Evolutionary conservation across 1,140 invertebrate genomes (phyloP).

Genomic region (Pteromalus puparum): DNA sequence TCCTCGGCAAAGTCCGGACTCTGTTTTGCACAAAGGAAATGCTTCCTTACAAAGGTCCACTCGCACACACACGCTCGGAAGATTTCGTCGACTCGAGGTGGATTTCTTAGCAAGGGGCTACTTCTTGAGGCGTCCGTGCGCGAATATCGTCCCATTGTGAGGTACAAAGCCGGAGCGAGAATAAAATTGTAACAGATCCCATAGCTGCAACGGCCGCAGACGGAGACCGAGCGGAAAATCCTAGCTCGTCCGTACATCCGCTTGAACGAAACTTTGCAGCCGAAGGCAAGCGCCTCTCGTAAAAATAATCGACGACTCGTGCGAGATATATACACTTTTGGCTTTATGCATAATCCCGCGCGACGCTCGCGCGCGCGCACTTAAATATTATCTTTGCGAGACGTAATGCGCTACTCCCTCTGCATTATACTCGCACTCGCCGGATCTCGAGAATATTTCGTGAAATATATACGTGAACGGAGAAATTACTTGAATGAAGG

Average conservation of each 20-base stretch:
- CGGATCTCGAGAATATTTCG: background rate
- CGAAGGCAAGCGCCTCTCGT: background rate
- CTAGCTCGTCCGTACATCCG: background rate
- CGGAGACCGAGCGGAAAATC: slow-evolving; percentile 16
- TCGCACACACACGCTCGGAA: background rate
- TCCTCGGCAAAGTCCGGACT: background rate
- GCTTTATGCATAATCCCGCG: background rate
- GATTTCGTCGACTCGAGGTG: background rate
- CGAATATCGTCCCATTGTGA: slow-evolving; percentile 24
- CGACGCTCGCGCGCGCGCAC: background rate
- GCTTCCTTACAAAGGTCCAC: background rate
- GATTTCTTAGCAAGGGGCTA: background rate
- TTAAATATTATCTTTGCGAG: slow-evolving; percentile 20
- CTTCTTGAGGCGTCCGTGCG: slow-evolving; percentile 3
- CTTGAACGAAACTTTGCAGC: background rate
- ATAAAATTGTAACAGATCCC: slow-evolving; percentile 22
- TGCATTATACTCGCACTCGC: background rate
- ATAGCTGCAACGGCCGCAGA: background rate
- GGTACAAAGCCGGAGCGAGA: background rate
- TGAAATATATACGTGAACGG: background rate
- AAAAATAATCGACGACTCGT: slow-evolving; percentile 36
- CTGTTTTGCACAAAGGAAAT: background rate
- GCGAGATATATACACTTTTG: background rate
- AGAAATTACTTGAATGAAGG: background rate
- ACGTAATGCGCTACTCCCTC: background rate